phyloP scores from a whole-genome alignment of 2,797 vertebrate genomes.

The Parauchenoglanis ngamensis region DNA sequence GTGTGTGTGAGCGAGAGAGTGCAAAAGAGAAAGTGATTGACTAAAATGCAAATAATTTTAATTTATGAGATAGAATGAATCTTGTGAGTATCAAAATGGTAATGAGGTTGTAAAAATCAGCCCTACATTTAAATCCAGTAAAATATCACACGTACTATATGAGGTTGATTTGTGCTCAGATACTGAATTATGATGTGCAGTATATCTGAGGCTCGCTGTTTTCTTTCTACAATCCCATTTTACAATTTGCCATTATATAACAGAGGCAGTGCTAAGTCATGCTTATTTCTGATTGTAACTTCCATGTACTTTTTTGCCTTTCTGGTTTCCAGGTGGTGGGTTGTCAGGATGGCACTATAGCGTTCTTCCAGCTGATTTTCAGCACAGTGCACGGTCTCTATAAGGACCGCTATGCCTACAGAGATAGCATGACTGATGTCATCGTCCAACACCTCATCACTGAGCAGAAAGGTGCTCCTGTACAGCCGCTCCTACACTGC shows the following conservation, averaged over 20 bases:
- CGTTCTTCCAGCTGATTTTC: slow-evolving; percentile 95
- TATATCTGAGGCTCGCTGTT: neutral
- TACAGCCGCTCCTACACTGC: neutral
- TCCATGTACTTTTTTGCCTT: neutral
- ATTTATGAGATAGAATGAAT: slow-evolving; percentile 28
- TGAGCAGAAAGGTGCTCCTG: slow-evolving; percentile 88
- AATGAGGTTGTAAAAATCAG: slow-evolving; percentile 35
- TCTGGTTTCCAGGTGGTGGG: slow-evolving; percentile 84
- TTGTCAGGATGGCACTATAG: slow-evolving; percentile 95
- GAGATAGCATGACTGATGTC: slow-evolving; percentile 97
- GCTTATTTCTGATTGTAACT: neutral
- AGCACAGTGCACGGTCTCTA: slow-evolving; percentile 97
- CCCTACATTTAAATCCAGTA: slow-evolving; percentile 6
- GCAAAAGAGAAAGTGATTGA: slow-evolving; percentile 9
- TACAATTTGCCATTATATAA: neutral
- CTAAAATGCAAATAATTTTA: slow-evolving; percentile 36
- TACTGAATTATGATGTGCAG: neutral
- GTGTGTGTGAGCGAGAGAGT: neutral
- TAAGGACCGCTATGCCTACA: slow-evolving; percentile 94
- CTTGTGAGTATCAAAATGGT: slow-evolving; percentile 25
- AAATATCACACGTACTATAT: neutral
- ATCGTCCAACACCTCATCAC: slow-evolving; percentile 98
- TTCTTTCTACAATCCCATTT: neutral
- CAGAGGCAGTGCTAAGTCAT: neutral
- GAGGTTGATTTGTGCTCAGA: slow-evolving; percentile 4